Percentiles rank a stretch among this genome's conserved stretches.
These are phyloP conservation scores for Cepphus grylle DNA, from an alignment of 2,113 vertebrate species.

Conservation along the genomic window DNA sequence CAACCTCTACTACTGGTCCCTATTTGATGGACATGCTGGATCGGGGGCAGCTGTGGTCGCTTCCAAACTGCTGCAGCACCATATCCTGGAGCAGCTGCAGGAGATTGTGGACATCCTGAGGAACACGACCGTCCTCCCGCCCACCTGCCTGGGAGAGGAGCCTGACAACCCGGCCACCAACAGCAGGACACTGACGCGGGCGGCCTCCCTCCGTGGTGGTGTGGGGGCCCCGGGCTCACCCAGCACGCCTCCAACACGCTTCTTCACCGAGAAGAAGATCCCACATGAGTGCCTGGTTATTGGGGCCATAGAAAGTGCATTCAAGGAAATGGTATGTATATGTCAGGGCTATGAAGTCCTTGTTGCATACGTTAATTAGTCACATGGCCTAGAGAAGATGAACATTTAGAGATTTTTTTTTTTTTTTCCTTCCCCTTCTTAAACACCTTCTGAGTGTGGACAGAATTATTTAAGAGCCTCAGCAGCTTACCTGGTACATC, in stretches of 20 bases:
- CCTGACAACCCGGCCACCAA: slow-evolving; percentile 69
- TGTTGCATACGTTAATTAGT: neutral
- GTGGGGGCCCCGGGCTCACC: slow-evolving; percentile 89
- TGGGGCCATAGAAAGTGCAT: slow-evolving; percentile 95
- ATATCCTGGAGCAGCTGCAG: slow-evolving; percentile 89
- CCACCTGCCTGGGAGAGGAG: slow-evolving; percentile 91
- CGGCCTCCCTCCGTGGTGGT: slow-evolving; percentile 85
- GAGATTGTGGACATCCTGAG: slow-evolving; percentile 89
- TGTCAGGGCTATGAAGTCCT: neutral
- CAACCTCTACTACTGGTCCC: slow-evolving; percentile 90
- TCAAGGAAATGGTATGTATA: slow-evolving; percentile 92
- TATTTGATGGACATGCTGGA: slow-evolving; percentile 96
- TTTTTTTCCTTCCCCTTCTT: neutral
- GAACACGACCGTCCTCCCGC: slow-evolving; percentile 77
- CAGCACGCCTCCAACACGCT: slow-evolving; percentile 84
- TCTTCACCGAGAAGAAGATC: slow-evolving; percentile 96
- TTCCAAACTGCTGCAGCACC: slow-evolving; percentile 88
- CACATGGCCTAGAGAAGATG: neutral
- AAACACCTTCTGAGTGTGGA: neutral
- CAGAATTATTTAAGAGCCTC: neutral
- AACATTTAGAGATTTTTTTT: neutral
- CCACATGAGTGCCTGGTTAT: slow-evolving; percentile 92
- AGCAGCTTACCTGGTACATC: neutral
- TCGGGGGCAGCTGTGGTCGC: slow-evolving; percentile 90
- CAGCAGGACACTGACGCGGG: slow-evolving; percentile 85